A percentile compares a stretch with the other conserved stretches of the same genome.
Conservation (phyloP, 2,113 vertebrate species). For the Microtus ochrogaster region DNA sequence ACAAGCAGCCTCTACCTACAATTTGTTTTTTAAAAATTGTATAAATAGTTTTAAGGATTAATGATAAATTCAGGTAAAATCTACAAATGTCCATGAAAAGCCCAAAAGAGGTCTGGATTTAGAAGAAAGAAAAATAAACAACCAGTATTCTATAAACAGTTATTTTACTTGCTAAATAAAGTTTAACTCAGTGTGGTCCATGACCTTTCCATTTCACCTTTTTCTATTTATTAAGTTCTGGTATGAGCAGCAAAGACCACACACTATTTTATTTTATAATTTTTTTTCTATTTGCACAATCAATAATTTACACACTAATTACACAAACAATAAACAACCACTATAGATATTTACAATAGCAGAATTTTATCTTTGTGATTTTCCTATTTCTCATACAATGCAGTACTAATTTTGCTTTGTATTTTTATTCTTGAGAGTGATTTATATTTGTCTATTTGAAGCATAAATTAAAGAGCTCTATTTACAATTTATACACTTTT, state of each 20-base stretch:
- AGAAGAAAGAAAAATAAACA: constrained; percentile 39
- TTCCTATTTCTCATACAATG: background rate
- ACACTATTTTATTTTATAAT: background rate
- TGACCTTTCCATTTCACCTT: constrained; percentile 43
- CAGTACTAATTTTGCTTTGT: background rate
- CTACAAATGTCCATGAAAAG: background rate
- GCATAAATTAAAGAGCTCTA: background rate
- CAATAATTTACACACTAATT: background rate
- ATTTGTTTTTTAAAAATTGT: constrained; percentile 19
- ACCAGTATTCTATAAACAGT: background rate
- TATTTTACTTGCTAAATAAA: constrained; percentile 13
- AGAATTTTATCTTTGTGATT: background rate
- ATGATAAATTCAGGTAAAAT: constrained; percentile 34
- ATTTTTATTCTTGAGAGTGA: background rate
- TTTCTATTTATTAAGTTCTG: background rate
- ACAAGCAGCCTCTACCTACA: no score
- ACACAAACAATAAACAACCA: background rate
- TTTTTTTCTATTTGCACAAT: background rate
- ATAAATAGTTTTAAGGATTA: constrained; percentile 43
- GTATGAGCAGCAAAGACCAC: background rate
- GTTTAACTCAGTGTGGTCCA: background rate
- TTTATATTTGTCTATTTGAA: background rate
- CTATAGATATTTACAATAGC: background rate
- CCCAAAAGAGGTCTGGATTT: background rate
- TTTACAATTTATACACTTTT: background rate